Base-by-base conservation (phyloP, 2,113 vertebrate genomes). In the Chitala chitala region DNA sequence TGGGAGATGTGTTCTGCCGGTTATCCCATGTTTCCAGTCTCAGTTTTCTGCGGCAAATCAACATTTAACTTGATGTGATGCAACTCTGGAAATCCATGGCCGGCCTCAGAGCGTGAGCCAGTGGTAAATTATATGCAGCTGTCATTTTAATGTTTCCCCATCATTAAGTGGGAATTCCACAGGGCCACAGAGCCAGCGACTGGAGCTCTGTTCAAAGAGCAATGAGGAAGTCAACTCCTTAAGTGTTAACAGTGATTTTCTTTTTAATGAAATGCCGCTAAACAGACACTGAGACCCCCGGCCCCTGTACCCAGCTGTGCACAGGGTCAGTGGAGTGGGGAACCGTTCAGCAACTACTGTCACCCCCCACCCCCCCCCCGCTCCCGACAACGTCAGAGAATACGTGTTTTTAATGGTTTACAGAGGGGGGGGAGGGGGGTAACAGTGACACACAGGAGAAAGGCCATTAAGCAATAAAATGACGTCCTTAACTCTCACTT, bases 121-220 rank as follows among this genome's bases (percentile, higher is more conserved):
- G 46, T 36, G 61, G 22, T 63, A 63, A 73, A 73, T 63, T 72
- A 42, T 77, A 40, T 74, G 50, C 56, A 65, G 61, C 69, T 63
- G 69, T 66, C 40, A 26, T 82, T 86, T 85, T 84, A 76, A 82
- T 77, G 75, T 77, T 75, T 77, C 48, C 74, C 61, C 68, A 79
- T 89, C 85, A 87, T 89, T 89, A 89, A 24, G 3, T 80, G 85
- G 86, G 86, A 84, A 90, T 89, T 89, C 87, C 86, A 82, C 75
- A 69, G 80, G 74, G 83, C 51, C 75, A 31, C 76, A 76, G 76
- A 81, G 71, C 77, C 83, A 86, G 86, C 79, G 85, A 78, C 84
- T 26, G 1, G 1, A 0, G 40, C 73, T 81, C 85, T 89, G 26
- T 77, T 84, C 77, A 81, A 81, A 84, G 79, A 63, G 75, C 82